Evolutionary conservation across 2,113 vertebrate species (phyloP), one percentile per base, ranked within the genome.

Genomic region (Oncorhynchus nerka): DNA sequence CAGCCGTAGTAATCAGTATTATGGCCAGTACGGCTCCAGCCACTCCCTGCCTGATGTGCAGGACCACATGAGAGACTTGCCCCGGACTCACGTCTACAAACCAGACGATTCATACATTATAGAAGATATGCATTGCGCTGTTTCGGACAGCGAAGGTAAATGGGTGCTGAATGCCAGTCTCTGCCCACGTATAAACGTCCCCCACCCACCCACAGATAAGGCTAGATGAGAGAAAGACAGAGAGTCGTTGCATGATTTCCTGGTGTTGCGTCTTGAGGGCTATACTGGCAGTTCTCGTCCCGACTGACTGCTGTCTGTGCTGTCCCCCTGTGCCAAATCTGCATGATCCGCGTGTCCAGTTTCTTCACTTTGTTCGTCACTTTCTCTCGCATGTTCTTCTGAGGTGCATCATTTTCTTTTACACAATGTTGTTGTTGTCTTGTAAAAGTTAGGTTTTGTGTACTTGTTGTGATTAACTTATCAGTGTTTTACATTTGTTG

Each of bases 81-180:
- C 97, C 20, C 94, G 96, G 93, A 96, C 95, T 76, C 96, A 97
- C 84, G 89, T 95, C 59, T 97, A 98, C 94, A 97, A 97, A 93
- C 96, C 95, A 66, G 98, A 99, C 80, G 97, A 99, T 91, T 95
- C 94, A 86, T 99, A 98, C 94, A 92, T 96, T 91, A 94, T 98
- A 94, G 98, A 99, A 61, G 98, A 99, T 93, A 93, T 97, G 90
- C 96, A 99, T 93, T 99, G 97, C 79, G 98, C 98, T 92, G 97
- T 99, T 88, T 99, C 98, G 62, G 98, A 99, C 95, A 99, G 98
- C 0, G 98, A 99, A 99, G 98, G 98, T 99, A 99, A 99, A 90
- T 94, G 90, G 79, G 78, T 95, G 94, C 91, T 96, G 92, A 96
- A 85, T 85, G 83, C 86, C 89, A 89, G 88, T 91, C 83, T 89